phyloP scores from a whole-genome alignment of 2,888 invertebrate genomes.

The Cyrtodaria siliqua region DNA sequence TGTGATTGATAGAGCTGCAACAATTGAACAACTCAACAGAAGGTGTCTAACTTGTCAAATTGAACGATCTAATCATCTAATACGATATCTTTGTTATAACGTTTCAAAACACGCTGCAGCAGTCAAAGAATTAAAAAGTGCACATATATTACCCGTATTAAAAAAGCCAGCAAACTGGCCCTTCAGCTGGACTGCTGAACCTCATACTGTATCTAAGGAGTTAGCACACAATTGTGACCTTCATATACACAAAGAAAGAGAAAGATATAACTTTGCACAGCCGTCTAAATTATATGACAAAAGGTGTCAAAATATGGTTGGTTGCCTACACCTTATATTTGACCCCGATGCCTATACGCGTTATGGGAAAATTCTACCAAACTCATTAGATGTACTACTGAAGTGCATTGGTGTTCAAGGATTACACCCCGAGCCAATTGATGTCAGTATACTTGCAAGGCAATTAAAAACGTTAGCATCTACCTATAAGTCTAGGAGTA shows the following conservation, averaged over 20 bases:
- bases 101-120: neutral
- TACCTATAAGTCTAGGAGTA: too few relatives aligned
- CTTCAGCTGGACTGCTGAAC: constrained; percentile 67
- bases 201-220: constrained; percentile 15
- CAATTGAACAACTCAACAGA: constrained; percentile 39
- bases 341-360: neutral
- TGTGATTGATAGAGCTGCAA: constrained; percentile 63
- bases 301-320: neutral
- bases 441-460: too few relatives aligned
- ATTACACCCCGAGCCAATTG: too few relatives aligned
- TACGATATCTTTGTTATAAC: constrained; percentile 22
- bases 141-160: constrained; percentile 62
- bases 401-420: too few relatives aligned
- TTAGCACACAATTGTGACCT: constrained; percentile 17
- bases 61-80: constrained; percentile 5
- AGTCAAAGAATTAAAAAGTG: constrained; percentile 7
- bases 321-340: constrained; percentile 1
- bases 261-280: constrained; percentile 1
- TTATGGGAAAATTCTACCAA: too few relatives aligned
- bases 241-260: constrained; percentile 20
- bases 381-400: too few relatives aligned
- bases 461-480: too few relatives aligned
- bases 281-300: neutral
- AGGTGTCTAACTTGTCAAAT: constrained; percentile 11
- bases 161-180: constrained; percentile 65